Evolutionary conservation across 2,797 vertebrate species (phyloP).

Genomic region (Zalophus californianus): DNA sequence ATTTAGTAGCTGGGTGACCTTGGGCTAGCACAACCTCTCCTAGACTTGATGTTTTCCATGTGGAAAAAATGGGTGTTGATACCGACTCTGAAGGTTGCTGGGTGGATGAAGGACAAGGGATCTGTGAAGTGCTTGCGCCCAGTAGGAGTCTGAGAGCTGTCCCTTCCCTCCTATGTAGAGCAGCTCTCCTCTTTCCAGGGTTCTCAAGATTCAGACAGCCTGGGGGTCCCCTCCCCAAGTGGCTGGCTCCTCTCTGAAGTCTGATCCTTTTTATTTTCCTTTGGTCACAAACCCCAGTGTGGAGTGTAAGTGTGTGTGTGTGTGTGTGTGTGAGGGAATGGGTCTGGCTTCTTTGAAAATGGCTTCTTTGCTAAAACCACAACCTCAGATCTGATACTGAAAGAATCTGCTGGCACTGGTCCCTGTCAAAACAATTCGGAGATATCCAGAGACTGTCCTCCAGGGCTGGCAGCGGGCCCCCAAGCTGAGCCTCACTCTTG

Average conservation of each 20-base stretch:
- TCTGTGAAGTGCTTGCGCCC: background rate
- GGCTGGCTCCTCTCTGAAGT: background rate
- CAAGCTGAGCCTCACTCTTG: constrained; percentile 12
- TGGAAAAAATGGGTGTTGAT: background rate
- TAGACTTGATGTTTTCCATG: constrained; percentile 11
- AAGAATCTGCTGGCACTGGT: constrained; percentile 54
- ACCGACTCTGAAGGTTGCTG: background rate
- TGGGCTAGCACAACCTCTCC: background rate
- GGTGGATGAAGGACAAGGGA: background rate
- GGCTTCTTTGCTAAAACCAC: constrained; percentile 68
- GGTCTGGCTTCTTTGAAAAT: constrained; percentile 44
- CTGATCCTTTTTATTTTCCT: background rate
- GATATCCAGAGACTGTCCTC: constrained; percentile 42
- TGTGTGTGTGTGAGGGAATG: background rate
- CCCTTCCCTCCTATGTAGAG: background rate
- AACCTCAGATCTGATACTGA: constrained; percentile 73
- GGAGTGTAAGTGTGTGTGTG: background rate
- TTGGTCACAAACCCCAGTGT: background rate
- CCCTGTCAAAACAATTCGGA: constrained; percentile 54
- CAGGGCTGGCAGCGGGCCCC: constrained; percentile 47
- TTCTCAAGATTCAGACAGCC: background rate
- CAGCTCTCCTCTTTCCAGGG: background rate
- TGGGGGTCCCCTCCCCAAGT: background rate
- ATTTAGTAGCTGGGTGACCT: background rate
- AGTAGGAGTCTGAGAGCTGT: background rate